Evolutionary conservation across 1,140 invertebrate species (phyloP).

Genomic region (Brachionus paranguensis): DNA sequence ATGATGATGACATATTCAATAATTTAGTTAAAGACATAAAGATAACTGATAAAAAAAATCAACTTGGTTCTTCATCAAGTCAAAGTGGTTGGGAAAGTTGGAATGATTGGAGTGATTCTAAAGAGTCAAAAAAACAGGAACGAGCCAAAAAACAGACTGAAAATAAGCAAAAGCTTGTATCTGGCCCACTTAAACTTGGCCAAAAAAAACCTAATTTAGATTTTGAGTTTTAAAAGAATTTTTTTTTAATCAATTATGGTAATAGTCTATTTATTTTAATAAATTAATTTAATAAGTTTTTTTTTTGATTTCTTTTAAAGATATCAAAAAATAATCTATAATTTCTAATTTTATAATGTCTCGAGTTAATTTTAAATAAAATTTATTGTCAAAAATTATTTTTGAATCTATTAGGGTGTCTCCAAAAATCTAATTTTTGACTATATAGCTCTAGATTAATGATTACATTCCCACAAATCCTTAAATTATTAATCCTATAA

Average conservation of each 20-base stretch:
- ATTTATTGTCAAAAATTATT: too few species aligned
- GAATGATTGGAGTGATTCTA: constrained; percentile 8
- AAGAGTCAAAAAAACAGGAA: background rate
- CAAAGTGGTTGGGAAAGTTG: background rate
- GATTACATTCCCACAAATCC: too few species aligned
- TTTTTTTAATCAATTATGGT: background rate
- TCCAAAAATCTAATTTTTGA: too few species aligned
- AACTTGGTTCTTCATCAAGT: background rate
- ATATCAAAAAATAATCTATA: too few species aligned
- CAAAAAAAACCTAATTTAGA: constrained; percentile 10
- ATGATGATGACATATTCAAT: constrained; percentile 13
- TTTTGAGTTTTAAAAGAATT: background rate
- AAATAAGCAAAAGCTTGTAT: background rate
- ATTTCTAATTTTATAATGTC: too few species aligned
- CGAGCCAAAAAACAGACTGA: background rate
- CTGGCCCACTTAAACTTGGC: background rate
- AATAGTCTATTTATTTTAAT: background rate
- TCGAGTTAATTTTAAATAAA: too few species aligned
- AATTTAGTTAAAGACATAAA: constrained; percentile 26
- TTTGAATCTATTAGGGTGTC: too few species aligned
- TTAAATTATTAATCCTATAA: too few species aligned
- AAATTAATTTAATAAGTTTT: background rate
- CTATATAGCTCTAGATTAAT: too few species aligned
- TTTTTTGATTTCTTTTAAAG: too few species aligned
- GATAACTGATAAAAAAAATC: background rate